Base-by-base conservation (phyloP, 1,140 invertebrate genomes). In the Cydia strobilella region DNA sequence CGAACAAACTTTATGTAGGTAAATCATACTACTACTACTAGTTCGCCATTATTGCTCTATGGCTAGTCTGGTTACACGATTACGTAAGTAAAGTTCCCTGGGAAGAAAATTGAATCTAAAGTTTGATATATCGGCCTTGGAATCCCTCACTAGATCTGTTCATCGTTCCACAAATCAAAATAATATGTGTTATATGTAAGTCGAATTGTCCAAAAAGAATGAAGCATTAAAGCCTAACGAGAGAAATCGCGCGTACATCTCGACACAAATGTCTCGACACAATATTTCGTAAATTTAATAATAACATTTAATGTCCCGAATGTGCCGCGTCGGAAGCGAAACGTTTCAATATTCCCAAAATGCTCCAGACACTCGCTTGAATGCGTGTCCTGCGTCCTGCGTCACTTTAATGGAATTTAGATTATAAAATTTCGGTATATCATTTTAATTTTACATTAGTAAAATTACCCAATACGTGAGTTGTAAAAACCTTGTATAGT, bases 331-430 rank as follows among this genome's bases (percentile, higher is more conserved):
- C 31, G 65, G 65, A 31, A 35, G 15, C 63, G 27, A 42, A 69
- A 69, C 31, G 35, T 42, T 69, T 69, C 65, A 69, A 69, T 69
- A 69, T 39, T 31, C 65, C 63, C 13, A 5, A 23, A 31, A 6
- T 39, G n/a, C 15, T 42, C 31, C 31, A 69, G 65, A 69, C 65
- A 35, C 65, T 42, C 31, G 65, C 42, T 69, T 7, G n/a, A 69
- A 69, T 69, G 65, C 65, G 65, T 69, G 65, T 69, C 65, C 65
- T 54, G 45, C 18, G 65, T 69, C 65, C 65, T 54, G 45, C 18
- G 42, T 51, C 72, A 2, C 63, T 72, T 74, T 75, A 82, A 79
- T 79, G 74, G 76, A 79, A 79, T 80, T 82, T 79, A 79, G 71
- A 75, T 78, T 77, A 79, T 63, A 74, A 42, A 66, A 66, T 66